A percentile compares a stretch with the other conserved stretches of the same genome.
phyloP scores from a whole-genome alignment of 2,113 vertebrate species.

The Sarotherodon lohbergeri region DNA sequence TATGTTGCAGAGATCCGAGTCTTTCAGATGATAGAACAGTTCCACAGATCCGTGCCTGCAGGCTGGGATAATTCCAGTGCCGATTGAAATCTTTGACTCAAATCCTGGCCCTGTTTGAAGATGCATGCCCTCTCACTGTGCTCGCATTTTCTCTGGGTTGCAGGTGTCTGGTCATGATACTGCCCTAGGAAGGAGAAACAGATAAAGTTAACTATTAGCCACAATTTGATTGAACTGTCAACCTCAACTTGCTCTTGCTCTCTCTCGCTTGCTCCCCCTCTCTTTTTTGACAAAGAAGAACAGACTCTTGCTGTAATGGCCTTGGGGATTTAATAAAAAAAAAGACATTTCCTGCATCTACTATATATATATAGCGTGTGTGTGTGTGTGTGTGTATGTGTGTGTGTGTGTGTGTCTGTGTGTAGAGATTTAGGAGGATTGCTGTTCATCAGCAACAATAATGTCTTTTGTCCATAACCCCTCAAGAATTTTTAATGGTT shows the following conservation, averaged over 20 bases:
- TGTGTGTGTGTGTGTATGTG: neutral
- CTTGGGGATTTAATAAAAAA: conserved; percentile 17
- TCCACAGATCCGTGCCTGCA: conserved; percentile 30
- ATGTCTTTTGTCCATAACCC: neutral
- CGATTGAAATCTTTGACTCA: conserved; percentile 64
- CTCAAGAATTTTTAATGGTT: neutral
- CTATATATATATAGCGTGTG: neutral
- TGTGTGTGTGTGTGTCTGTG: no score
- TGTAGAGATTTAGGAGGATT: neutral
- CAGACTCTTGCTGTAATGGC: conserved; percentile 14
- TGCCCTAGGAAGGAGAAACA: conserved; percentile 25
- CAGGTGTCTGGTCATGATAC: conserved; percentile 67
- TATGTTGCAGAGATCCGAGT: conserved; percentile 10
- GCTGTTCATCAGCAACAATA: neutral
- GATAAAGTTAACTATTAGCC: conserved; percentile 69
- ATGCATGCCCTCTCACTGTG: conserved; percentile 29
- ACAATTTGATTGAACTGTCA: conserved; percentile 70
- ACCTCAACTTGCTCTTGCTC: neutral
- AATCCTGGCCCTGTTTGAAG: conserved; percentile 59
- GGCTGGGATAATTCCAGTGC: conserved; percentile 48
- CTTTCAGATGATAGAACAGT: conserved; percentile 26
- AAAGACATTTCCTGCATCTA: conserved; percentile 23
- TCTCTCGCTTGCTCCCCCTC: neutral
- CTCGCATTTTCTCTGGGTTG: conserved; percentile 52
- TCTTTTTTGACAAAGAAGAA: conserved; percentile 23